Conservation (phyloP, 2,113 vertebrate species). For the Erythrolamprus reginae region DNA sequence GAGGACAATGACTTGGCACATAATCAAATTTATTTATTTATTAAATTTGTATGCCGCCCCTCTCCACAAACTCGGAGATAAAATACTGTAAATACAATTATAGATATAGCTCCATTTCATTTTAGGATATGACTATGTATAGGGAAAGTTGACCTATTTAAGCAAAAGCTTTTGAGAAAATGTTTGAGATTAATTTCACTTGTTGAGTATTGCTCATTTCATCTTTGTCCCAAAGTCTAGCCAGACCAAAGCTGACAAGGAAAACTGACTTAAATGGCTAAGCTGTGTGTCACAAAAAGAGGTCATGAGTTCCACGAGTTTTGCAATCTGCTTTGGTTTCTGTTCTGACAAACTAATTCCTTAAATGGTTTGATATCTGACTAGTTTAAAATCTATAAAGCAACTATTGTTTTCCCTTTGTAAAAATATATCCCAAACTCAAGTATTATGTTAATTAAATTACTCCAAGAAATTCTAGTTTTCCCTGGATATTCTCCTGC, state of each 20-base stretch:
- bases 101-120: not conserved
- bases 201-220: constrained; percentile 22
- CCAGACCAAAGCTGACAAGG: constrained; percentile 34
- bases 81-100: not conserved
- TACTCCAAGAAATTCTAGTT: not conserved
- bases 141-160: not conserved
- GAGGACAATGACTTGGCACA: not conserved
- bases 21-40: no score
- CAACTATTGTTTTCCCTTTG: not conserved
- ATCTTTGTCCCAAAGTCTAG: constrained; percentile 29
- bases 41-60: no score
- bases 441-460: not conserved
- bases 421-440: not conserved
- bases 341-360: not conserved
- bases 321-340: not conserved
- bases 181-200: constrained; percentile 29
- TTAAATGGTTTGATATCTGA: not conserved
- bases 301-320: constrained; percentile 5
- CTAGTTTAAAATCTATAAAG: not conserved
- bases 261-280: constrained; percentile 41
- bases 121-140: not conserved
- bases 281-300: constrained; percentile 20
- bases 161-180: not conserved
- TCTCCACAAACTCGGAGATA: no score
- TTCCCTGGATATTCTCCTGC: not conserved